Conservation (phyloP, 1,140 invertebrate species). For the Pogonomyrmex californicus region DNA sequence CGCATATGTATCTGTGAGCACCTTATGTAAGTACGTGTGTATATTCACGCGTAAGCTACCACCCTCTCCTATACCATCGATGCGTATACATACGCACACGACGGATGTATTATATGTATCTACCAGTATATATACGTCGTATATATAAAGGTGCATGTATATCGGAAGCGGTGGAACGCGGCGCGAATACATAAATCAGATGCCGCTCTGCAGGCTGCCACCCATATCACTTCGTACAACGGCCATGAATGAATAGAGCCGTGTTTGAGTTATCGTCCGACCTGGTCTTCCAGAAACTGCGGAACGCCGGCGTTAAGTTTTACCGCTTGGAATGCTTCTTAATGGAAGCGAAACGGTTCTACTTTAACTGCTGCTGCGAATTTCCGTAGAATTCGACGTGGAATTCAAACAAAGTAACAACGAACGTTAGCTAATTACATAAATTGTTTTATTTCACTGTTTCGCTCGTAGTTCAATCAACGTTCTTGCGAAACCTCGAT, state of each 20-base stretch:
- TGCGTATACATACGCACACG: constrained; percentile 26
- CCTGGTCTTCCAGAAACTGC: constrained; percentile 69
- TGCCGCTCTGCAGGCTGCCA: constrained; percentile 79
- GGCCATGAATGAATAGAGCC: constrained; percentile 81
- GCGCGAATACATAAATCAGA: constrained; percentile 80
- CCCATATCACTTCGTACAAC: constrained; percentile 81
- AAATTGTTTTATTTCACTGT: not conserved
- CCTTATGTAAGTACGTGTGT: constrained; percentile 10
- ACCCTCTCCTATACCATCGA: not conserved
- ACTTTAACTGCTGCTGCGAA: constrained; percentile 19
- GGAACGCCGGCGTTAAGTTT: constrained; percentile 56
- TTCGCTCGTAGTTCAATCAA: not conserved
- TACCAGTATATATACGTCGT: constrained; percentile 31
- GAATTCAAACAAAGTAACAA: not conserved
- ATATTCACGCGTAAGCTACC: constrained; percentile 24
- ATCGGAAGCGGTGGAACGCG: constrained; percentile 67
- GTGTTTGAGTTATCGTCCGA: constrained; percentile 81
- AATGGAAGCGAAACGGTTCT: constrained; percentile 30
- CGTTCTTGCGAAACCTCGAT: constrained; percentile 9
- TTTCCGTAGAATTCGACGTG: not conserved
- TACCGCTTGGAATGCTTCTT: constrained; percentile 45
- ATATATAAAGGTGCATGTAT: constrained; percentile 50
- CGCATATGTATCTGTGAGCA: constrained; percentile 14
- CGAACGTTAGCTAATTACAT: constrained; percentile 1
- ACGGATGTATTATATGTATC: constrained; percentile 48